These are phyloP conservation scores for Turritopsis rubra DNA, from an alignment of 30 jellyfish, hydroid and myxozoan species.

Conservation along the genomic window DNA sequence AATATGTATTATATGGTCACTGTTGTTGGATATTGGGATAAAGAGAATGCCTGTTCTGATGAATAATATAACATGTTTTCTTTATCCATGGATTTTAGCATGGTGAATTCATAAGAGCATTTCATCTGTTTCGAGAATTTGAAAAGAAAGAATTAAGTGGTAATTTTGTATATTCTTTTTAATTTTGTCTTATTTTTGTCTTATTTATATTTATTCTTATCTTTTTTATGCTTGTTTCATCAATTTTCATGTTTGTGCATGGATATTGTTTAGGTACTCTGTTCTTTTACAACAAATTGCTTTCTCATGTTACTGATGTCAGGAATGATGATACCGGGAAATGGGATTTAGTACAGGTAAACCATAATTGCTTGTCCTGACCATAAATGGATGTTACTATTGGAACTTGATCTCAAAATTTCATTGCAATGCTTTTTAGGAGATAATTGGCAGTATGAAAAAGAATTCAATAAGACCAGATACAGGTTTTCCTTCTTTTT, in stretches of 20 bases:
- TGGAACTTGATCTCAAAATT: background rate
- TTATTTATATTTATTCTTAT: too few relatives aligned
- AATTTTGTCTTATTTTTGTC: background rate
- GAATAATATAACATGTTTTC: background rate
- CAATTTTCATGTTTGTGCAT: too few relatives aligned
- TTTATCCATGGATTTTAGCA: background rate
- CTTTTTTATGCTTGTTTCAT: background rate
- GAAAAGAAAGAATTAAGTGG: background rate
- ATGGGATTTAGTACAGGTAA: constrained; percentile 11
- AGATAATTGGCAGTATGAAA: background rate
- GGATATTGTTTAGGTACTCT: background rate
- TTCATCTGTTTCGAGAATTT: background rate
- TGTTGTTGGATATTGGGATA: background rate
- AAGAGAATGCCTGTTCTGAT: background rate
- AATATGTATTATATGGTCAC: background rate
- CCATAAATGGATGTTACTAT: background rate
- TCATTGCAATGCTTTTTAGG: background rate
- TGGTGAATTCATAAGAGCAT: background rate
- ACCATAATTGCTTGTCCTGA: background rate
- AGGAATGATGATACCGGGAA: background rate
- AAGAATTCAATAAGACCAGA: background rate
- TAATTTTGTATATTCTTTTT: background rate
- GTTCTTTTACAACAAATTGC: background rate
- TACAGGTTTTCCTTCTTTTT: background rate
- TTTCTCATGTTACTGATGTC: constrained; percentile 6